Base-by-base conservation (phyloP, 2,113 vertebrate genomes). In the Anser cygnoides region DNA sequence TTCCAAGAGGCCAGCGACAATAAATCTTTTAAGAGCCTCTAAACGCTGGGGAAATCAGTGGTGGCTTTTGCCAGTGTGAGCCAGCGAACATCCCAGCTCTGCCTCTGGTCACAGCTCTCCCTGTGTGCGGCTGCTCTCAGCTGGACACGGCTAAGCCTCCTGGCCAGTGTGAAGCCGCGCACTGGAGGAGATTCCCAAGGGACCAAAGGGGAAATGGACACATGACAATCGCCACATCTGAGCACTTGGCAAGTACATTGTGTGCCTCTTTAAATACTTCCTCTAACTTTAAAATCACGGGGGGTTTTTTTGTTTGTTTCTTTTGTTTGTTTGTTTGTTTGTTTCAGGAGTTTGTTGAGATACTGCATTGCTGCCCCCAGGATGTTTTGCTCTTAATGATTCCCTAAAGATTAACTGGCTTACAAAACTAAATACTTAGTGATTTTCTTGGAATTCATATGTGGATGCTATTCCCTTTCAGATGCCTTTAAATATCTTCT, bases 341-440 rank as follows among this genome's bases (percentile, higher is more conserved):
- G 23, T 87, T 81, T 59, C 76, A 81, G 70, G 59, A 57, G 29
- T 71, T 81, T 55, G n/a, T 37, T 67, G 73, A 89, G 68, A 77
- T 31, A n/a, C 8, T 87, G 21, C 29, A 50, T 72, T 63, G 29
- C 71, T 85, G 54, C 29, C 37, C 15, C 10, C 13, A 4, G 22
- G 43, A 76, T 68, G 17, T 82, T 89, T 78, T 92, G 26, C 25
- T 26, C 17, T 72, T 79, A 57, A n/a, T 0, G 0, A 70, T 31
- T 95, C 82, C 66, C 74, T 46, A 29, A 46, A 66, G 84, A 89
- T 43, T 72, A 93, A 68, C 26, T n/a, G 70, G 19, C 16, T 87
- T 82, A 79, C 57, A 91, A 90, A 94, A 90, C 87, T 35, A 82
- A 82, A 28, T 63, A 52, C 31, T 89, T 28, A 19, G 59, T 61